These are phyloP conservation scores for Uropetala carovei DNA, from an alignment of 2,888 invertebrate genomes.

Conservation along the genomic window DNA sequence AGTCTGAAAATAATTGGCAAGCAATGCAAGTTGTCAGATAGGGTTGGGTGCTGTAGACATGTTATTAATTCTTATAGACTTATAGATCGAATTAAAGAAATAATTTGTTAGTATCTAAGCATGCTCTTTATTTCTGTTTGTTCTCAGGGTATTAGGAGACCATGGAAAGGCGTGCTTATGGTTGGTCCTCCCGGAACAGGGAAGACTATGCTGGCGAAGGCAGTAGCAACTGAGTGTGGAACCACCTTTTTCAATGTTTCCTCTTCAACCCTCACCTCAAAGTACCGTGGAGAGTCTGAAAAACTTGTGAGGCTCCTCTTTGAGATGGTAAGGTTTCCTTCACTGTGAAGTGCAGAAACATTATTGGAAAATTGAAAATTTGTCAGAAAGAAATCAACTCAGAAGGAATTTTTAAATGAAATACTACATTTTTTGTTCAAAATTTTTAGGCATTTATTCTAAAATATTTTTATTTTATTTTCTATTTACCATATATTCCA, in stretches of 20 bases:
- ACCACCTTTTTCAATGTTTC: slow-evolving; percentile 99
- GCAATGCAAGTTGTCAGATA: no score
- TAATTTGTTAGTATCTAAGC: background rate
- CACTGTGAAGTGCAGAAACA: slow-evolving; percentile 67
- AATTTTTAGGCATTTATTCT: background rate
- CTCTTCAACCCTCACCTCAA: slow-evolving; percentile 97
- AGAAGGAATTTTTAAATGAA: no score
- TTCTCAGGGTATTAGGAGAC: slow-evolving; percentile 90
- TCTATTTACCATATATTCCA: no score
- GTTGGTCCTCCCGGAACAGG: slow-evolving; percentile 96
- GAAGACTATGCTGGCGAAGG: slow-evolving; percentile 98
- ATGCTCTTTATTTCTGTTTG: background rate
- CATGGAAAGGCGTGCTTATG: slow-evolving; percentile 98
- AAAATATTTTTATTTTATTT: no score
- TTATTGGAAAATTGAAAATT: no score
- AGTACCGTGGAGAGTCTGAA: slow-evolving; percentile 99
- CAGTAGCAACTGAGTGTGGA: slow-evolving; percentile 98
- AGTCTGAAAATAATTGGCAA: no score
- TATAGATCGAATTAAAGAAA: background rate
- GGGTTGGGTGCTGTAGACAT: no score
- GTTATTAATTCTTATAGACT: no score
- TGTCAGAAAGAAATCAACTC: no score
- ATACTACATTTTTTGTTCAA: background rate
- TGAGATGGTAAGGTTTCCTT: slow-evolving; percentile 88
- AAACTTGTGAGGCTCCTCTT: slow-evolving; percentile 97